These are phyloP conservation scores for Oceanodroma tethys DNA, from an alignment of 2,113 vertebrate genomes.

Conservation along the genomic window DNA sequence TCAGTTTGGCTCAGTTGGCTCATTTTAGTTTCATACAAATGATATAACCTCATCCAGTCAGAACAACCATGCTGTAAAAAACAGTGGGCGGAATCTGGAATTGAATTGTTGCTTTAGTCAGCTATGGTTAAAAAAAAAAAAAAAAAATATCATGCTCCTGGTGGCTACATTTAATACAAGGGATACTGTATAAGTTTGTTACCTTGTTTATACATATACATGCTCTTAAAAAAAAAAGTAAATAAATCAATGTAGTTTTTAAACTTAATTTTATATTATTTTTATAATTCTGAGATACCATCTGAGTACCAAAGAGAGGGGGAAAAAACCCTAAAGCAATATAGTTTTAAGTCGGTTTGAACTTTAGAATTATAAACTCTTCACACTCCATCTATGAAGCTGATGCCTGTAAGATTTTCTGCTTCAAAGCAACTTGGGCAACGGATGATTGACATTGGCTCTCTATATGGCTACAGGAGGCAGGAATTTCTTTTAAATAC, in stretches of 20 bases:
- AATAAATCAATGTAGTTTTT: background rate
- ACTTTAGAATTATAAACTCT: background rate
- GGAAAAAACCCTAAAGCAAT: background rate
- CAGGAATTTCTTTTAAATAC: background rate
- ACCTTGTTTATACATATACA: background rate
- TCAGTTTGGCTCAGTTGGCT: background rate
- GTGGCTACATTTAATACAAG: background rate
- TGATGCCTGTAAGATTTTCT: background rate
- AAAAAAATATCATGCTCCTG: accelerated
- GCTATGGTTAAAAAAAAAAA: background rate
- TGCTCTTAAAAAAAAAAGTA: background rate
- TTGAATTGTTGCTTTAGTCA: background rate
- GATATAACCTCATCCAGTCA: background rate
- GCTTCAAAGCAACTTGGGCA: background rate
- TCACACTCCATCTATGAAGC: background rate
- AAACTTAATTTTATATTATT: background rate
- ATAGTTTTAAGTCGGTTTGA: background rate
- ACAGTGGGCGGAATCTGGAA: background rate
- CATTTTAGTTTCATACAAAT: background rate
- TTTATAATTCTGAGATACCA: background rate
- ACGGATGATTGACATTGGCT: background rate
- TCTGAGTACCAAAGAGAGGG: background rate
- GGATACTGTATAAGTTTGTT: background rate
- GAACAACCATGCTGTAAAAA: background rate
- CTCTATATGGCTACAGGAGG: background rate